Conservation (phyloP, 2,888 invertebrate species). For the Pilophorus perplexus region DNA sequence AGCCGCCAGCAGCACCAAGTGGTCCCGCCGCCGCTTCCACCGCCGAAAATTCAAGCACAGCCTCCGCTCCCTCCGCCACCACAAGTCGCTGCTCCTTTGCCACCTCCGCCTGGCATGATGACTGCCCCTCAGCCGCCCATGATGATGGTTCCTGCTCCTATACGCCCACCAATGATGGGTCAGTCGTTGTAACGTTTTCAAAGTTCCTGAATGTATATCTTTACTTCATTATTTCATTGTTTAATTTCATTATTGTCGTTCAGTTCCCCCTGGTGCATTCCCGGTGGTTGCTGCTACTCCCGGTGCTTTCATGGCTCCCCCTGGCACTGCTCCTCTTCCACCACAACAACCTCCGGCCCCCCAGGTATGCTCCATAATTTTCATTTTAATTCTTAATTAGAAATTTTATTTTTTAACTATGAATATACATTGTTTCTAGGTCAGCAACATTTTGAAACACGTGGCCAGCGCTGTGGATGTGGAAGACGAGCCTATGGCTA, state of each 20-base stretch:
- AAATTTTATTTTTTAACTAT: not conserved
- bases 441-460: slow-evolving; percentile 47
- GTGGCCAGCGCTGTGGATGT: slow-evolving; percentile 36
- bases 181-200: slow-evolving; percentile 49
- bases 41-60: slow-evolving; percentile 40
- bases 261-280: slow-evolving; percentile 47
- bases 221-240: not conserved
- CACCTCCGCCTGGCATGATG: slow-evolving; percentile 56
- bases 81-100: slow-evolving; percentile 52
- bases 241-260: slow-evolving; percentile 3
- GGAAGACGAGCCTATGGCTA: slow-evolving; percentile 82
- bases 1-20: slow-evolving; percentile 49
- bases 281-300: slow-evolving; percentile 47
- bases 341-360: slow-evolving; percentile 54
- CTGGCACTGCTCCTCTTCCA: slow-evolving; percentile 50
- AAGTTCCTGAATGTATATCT: not conserved
- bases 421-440: slow-evolving; percentile 37
- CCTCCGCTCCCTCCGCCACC: slow-evolving; percentile 27
- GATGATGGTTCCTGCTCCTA: slow-evolving; percentile 64
- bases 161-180: slow-evolving; percentile 59
- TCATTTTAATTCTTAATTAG: not conserved
- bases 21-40: slow-evolving; percentile 46
- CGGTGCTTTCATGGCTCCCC: slow-evolving; percentile 46
- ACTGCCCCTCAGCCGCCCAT: slow-evolving; percentile 55
- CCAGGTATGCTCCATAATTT: slow-evolving; percentile 37